phyloP scores from a whole-genome alignment of 1,140 invertebrate genomes.

The Drosophila rhopaloa region DNA sequence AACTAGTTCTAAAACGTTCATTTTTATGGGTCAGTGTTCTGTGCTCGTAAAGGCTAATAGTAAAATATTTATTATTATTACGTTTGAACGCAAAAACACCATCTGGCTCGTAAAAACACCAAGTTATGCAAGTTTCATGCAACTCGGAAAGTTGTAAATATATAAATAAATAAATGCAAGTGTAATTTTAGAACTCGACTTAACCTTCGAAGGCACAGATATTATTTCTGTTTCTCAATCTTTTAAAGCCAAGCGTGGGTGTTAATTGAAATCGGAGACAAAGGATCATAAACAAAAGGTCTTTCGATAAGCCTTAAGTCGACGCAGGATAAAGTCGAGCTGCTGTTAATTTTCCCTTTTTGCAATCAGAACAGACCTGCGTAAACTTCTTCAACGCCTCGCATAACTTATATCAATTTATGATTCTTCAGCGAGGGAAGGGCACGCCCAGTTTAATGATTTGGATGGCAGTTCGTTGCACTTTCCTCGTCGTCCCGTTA shows the following conservation, averaged over 20 bases:
- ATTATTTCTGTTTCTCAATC: conserved; percentile 1
- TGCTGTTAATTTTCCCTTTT: conserved; percentile 5
- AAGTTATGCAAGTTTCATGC: conserved; percentile 5
- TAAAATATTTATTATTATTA: conserved; percentile 27
- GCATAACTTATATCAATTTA: conserved; percentile 62
- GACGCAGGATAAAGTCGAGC: conserved; percentile 12
- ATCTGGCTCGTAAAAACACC: conserved; percentile 10
- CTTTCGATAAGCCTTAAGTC: conserved; percentile 28
- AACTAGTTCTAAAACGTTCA: conserved; percentile 18
- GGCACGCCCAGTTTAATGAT: conserved; percentile 48
- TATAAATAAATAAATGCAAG: no score
- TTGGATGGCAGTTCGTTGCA: conserved; percentile 69
- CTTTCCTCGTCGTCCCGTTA: conserved; percentile 15
- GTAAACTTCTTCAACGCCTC: conserved; percentile 36
- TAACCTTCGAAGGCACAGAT: background rate
- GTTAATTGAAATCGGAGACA: conserved; percentile 21
- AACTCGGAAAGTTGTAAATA: background rate
- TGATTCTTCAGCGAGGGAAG: conserved; percentile 7
- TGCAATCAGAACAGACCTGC: conserved; percentile 20
- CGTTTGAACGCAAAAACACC: background rate
- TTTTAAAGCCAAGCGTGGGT: background rate
- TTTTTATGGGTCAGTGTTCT: conserved; percentile 27
- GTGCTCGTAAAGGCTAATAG: conserved; percentile 18
- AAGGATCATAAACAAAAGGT: conserved; percentile 41
- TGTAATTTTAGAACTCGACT: no score